Conservation (phyloP, 2,888 invertebrate genomes). For the Pomacea canaliculata region DNA sequence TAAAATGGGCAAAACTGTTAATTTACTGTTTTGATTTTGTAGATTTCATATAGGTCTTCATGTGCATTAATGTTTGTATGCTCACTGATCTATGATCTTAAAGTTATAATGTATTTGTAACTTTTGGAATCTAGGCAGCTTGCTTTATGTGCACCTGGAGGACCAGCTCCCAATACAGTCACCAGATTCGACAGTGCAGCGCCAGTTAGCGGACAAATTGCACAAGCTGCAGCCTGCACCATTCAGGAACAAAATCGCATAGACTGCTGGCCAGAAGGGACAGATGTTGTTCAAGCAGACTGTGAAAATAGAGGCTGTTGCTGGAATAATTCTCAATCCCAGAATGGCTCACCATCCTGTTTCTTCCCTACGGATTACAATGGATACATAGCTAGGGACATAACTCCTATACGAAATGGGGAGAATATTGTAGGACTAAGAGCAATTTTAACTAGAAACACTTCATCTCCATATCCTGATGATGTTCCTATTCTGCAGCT, state of each 20-base stretch:
- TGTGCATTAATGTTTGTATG: too few species aligned
- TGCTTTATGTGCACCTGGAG: too few species aligned
- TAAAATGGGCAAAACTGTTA: too few species aligned
- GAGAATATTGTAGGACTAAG: neutral
- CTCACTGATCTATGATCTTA: too few species aligned
- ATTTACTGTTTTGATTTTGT: too few species aligned
- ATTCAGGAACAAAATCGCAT: conserved; percentile 25
- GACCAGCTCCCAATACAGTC: too few species aligned
- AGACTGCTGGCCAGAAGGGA: conserved; percentile 35
- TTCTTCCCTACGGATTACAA: conserved; percentile 27
- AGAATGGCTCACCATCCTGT: conserved; percentile 27
- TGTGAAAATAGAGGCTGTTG: conserved; percentile 29
- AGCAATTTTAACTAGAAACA: neutral
- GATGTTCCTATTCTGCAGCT: neutral
- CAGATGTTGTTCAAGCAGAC: conserved; percentile 14
- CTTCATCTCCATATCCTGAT: neutral
- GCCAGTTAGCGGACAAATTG: too few species aligned
- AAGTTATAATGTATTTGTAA: too few species aligned
- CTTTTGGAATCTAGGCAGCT: too few species aligned
- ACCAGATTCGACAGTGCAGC: too few species aligned
- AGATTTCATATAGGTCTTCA: too few species aligned
- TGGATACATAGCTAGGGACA: conserved; percentile 21
- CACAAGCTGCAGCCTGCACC: conserved; percentile 4
- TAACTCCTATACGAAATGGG: neutral
- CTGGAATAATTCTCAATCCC: conserved; percentile 16